A percentile compares a stretch with the other conserved stretches of the same genome.
Evolutionary conservation across 2,797 vertebrate species (phyloP).

Genomic region (Onychomys leucogaster): DNA sequence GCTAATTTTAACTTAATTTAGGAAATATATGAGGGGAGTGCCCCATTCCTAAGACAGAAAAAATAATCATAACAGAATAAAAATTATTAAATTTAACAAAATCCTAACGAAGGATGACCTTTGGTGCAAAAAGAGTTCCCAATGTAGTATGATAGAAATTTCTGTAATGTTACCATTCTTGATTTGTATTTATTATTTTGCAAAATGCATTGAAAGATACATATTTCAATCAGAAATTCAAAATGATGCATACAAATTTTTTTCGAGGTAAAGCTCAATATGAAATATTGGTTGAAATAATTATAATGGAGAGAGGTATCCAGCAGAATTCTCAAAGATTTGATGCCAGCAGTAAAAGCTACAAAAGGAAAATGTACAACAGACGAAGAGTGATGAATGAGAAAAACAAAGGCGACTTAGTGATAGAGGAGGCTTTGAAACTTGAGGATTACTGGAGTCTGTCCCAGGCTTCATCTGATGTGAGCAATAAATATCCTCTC

Average conservation of each 20-base stretch:
- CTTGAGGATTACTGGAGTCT: not conserved
- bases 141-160: not conserved
- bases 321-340: not conserved
- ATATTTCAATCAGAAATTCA: not conserved
- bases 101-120: not conserved
- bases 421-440: slow-evolving; percentile 11
- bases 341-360: not conserved
- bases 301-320: not conserved
- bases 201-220: not conserved
- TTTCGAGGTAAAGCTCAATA: not conserved
- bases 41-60: not conserved
- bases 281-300: not conserved
- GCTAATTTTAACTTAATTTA: slow-evolving; percentile 1
- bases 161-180: not conserved
- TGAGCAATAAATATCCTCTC: slow-evolving; percentile 29
- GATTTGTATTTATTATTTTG: not conserved
- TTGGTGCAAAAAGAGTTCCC: not conserved
- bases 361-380: not conserved
- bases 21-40: not conserved
- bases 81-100: not conserved
- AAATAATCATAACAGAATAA: not conserved
- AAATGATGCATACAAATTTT: not conserved
- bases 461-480: not conserved
- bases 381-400: not conserved
- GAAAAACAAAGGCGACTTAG: not conserved